Evolutionary conservation across 2,797 vertebrate species (phyloP), one percentile per base, ranked within the genome.

Genomic region (Takifugu rubripes): DNA sequence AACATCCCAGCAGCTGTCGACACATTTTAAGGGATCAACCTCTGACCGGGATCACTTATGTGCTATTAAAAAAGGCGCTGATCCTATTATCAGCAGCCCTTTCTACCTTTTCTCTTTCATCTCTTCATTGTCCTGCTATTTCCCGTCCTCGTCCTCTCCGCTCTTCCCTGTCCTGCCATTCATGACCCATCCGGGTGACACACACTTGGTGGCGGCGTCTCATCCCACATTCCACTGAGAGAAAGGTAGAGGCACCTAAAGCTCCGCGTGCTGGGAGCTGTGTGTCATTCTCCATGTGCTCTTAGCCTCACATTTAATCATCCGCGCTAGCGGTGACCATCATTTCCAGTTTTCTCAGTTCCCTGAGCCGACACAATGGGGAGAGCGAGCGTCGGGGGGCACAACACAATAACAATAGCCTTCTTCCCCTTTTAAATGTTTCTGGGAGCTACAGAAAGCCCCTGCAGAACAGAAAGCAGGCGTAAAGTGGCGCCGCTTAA

Each of bases 231-330:
- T 75, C 75, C 73, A 26, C 0, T 46, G 78, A 76, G 76, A 70
- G 27, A 56, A 68, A 70, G 36, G 47, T 56, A 70, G 16, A 51
- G 3, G n/a, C 17, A 46, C 68, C 62, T 66, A 74, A 72, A 74
- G 64, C 52, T 36, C 70, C 56, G 68, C 55, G 17, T 27, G 50
- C 60, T 29, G 49, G 52, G 56, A 36, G 67, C 56, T 43, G 58
- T 16, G 44, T 61, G 59, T 79, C 29, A 55, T 45, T 61, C 48
- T 68, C 48, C 51, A 46, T 52, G 61, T 46, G 62, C 74, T 82
- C 51, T 70, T 81, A 79, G 58, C 5, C 63, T 82, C 71, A 68
- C 68, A 64, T 84, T 75, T 65, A 81, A 84, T 89, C 74, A 83
- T 75, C 64, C 58, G 49, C 70, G 59, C 43, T 81, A 79, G 68